Evolutionary conservation across 2,113 vertebrate species (phyloP).

Genomic region (Melospiza melodia): DNA sequence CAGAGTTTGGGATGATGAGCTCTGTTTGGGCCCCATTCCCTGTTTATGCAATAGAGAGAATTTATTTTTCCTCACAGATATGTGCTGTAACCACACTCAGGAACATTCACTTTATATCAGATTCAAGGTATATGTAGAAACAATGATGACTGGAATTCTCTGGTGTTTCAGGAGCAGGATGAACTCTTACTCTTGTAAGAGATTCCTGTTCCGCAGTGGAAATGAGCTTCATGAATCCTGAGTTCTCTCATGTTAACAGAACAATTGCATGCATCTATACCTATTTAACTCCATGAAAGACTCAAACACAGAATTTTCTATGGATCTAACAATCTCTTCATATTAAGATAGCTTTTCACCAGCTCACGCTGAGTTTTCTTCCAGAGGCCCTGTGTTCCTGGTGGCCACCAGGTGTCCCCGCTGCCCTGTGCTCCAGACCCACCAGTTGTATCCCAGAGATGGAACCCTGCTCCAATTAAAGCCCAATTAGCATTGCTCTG

Average conservation of each 20-base stretch:
- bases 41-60: background rate
- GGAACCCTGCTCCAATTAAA: background rate
- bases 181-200: background rate
- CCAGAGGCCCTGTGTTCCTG: background rate
- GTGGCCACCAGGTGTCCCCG: slow-evolving; percentile 72
- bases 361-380: background rate
- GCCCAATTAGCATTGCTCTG: background rate
- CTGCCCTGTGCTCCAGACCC: background rate
- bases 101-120: background rate
- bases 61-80: background rate
- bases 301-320: background rate
- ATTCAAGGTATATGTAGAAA: background rate
- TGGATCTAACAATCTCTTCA: background rate
- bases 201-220: background rate
- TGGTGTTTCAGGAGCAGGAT: background rate
- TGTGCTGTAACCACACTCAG: background rate
- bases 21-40: background rate
- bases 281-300: background rate
- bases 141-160: background rate
- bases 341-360: background rate
- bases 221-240: background rate
- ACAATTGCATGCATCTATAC: background rate
- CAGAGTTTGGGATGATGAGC: background rate
- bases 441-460: background rate
- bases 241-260: background rate